These are phyloP conservation scores for Falco rusticolus DNA, from an alignment of 2,797 vertebrate species.

Conservation along the genomic window DNA sequence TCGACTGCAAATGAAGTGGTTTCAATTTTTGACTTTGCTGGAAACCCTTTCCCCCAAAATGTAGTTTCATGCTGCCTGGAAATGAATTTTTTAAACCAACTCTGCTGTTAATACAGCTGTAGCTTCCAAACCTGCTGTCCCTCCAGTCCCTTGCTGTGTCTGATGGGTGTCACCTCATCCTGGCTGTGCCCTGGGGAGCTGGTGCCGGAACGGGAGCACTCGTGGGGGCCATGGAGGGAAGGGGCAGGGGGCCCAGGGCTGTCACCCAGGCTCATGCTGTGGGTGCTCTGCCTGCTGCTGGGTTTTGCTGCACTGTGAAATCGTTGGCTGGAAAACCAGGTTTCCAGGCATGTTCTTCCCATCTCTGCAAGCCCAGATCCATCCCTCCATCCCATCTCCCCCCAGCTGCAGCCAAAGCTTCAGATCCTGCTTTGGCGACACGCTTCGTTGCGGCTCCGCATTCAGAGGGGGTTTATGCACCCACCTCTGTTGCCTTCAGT, in stretches of 20 bases:
- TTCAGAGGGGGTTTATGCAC: not conserved
- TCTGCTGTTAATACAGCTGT: not conserved
- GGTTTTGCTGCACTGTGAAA: not conserved
- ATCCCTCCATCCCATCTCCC: not conserved
- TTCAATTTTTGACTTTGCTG: slow-evolving; percentile 17
- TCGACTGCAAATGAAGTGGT: not conserved
- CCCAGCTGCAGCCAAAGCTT: fast-evolving
- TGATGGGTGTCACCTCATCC: not conserved
- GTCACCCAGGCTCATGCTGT: fast-evolving
- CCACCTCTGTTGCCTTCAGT: not conserved
- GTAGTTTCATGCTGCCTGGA: not conserved
- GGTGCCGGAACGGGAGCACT: not conserved
- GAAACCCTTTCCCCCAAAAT: not conserved
- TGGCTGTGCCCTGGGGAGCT: not conserved
- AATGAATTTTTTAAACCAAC: not conserved
- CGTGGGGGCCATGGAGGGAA: fast-evolving
- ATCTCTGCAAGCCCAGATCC: not conserved
- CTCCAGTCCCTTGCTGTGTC: fast-evolving
- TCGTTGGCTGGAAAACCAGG: not conserved
- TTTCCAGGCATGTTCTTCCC: not conserved
- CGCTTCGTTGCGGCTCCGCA: not conserved
- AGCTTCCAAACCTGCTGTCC: not conserved
- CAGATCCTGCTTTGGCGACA: not conserved
- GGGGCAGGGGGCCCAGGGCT: not conserved
- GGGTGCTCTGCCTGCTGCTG: not conserved